phyloP scores from a whole-genome alignment of 2,113 vertebrate genomes.

The Mastomys natalensis region DNA sequence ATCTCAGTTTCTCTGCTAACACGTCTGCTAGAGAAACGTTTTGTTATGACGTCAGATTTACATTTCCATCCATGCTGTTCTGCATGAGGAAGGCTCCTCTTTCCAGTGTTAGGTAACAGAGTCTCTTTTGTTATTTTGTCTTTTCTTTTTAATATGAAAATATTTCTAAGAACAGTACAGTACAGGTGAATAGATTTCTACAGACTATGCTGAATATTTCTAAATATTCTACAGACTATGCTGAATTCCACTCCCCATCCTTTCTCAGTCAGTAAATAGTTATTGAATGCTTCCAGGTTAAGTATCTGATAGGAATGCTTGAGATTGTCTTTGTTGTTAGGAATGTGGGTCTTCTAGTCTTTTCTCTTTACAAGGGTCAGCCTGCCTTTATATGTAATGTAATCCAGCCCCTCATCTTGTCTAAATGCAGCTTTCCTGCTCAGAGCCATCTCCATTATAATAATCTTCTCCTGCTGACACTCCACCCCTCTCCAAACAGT shows the following conservation, averaged over 20 bases:
- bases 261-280: conserved; percentile 28
- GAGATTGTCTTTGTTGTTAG: background rate
- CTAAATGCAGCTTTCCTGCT: background rate
- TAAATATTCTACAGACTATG: background rate
- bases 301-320: background rate
- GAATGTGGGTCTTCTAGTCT: background rate
- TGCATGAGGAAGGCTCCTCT: background rate
- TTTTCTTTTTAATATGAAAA: background rate
- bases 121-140: background rate
- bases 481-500: background rate
- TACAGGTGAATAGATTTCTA: background rate
- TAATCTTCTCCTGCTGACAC: background rate
- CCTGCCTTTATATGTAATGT: background rate
- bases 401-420: background rate
- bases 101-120: background rate
- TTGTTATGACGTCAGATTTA: background rate
- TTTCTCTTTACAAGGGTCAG: background rate
- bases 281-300: background rate
- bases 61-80: conserved; percentile 3
- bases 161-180: background rate
- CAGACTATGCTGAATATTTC: background rate
- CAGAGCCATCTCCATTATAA: background rate
- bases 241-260: rapidly evolving
- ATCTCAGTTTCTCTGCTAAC: conserved; percentile 10
- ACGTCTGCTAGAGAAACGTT: background rate